Conservation (phyloP, 2,113 vertebrate genomes). For the Nothobranchius kuhntae region DNA sequence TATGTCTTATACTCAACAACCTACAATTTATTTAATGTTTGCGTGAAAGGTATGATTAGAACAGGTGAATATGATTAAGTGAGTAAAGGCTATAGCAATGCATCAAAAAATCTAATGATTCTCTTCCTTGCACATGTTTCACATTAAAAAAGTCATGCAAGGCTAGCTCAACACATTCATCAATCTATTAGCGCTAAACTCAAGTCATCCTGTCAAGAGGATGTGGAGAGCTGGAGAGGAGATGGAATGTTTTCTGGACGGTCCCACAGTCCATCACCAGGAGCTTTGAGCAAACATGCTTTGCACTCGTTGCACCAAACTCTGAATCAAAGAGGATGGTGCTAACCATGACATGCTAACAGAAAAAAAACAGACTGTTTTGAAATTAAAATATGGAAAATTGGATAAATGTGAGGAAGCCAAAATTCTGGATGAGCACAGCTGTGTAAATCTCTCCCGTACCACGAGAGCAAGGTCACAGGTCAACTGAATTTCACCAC, state of each 20-base stretch:
- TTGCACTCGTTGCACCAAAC: too few species aligned
- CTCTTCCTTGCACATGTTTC: conserved; percentile 7
- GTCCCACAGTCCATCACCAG: not conserved
- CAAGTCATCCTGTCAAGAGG: not conserved
- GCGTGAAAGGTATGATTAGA: conserved; percentile 20
- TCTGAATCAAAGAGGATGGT: not conserved
- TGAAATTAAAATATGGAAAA: not conserved
- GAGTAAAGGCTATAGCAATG: not conserved
- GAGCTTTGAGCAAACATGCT: not conserved
- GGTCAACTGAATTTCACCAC: conserved; percentile 1
- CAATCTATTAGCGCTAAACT: too few species aligned
- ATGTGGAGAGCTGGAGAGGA: not conserved
- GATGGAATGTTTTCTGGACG: too few species aligned
- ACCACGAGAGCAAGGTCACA: not conserved
- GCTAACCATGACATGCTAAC: not conserved
- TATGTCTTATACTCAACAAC: conserved; percentile 13
- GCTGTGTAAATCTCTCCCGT: not conserved
- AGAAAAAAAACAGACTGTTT: not conserved
- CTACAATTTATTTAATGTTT: conserved; percentile 18
- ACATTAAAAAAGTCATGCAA: not conserved
- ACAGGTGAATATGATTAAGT: not conserved
- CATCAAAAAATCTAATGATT: conserved; percentile 6
- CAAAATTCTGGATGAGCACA: not conserved
- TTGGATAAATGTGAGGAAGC: not conserved
- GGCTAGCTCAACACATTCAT: not conserved